Evolutionary conservation across 1,140 invertebrate species (phyloP), one percentile per base, ranked within the genome.

Genomic region (Caenorhabditis inopinata): DNA sequence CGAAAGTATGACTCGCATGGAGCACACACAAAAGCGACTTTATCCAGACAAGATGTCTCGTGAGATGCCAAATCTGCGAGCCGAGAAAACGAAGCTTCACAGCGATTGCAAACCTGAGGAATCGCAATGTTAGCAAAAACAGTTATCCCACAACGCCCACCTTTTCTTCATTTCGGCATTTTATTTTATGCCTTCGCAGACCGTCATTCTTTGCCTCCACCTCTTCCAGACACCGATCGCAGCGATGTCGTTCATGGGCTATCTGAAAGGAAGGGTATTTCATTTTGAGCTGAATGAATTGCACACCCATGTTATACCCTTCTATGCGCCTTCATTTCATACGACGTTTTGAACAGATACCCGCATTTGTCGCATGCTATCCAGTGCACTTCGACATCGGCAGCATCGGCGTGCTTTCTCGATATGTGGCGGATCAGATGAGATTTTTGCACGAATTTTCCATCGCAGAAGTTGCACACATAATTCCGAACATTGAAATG

Each of bases 371-470:
- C 16, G 27, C 45, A 75, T 48, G 74, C 45, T 18, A 18, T 75
- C 74, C 45, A 75, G 11, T 75, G 14, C 7, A 79, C 32, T 48
- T 49, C 29, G 9, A 58, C 6, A 38, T 14, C 18, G n/a, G 35
- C 21, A 14, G 62, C 78, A 16, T 79, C 16, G 4, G 78, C n/a
- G 48, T 81, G 80, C 42, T 73, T 58, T 62, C 80, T 45, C 3
- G 38, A 48, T 2, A 81, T 18, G 53, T 81, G 80, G 2, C 45
- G 35, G 4, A 58, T 42, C 0, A 81, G 18, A 77, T 81, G 80
- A n/a, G 58, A 46, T 68, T 76, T 76, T 48, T 80, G 79, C 23
- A 49, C 25, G n/a, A 80, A 76, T 25, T 76, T 80, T 42, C 76
- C 79, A 4, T 75, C 73, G 38, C 79, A 80, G 32, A 62, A 80